A percentile compares a stretch with the other conserved stretches of the same genome.
Evolutionary conservation across 2,888 invertebrate species (phyloP).

Genomic region (Serrognathus titanus): DNA sequence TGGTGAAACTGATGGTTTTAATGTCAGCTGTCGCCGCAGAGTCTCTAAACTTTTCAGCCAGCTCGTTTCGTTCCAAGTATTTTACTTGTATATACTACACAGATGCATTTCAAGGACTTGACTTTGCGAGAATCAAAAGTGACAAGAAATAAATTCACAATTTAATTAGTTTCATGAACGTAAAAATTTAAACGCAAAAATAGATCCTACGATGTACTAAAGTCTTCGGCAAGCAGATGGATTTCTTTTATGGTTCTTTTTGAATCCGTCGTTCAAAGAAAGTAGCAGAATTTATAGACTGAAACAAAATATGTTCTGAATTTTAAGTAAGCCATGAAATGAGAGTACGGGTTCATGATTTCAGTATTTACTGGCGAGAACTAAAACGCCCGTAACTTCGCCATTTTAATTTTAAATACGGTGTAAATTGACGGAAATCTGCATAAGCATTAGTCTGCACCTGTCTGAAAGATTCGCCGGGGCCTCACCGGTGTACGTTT

Average conservation of each 20-base stretch:
- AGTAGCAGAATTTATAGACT: too few relatives aligned
- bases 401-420: slow-evolving; percentile 17
- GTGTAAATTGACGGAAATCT: slow-evolving; percentile 17
- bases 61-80: slow-evolving; percentile 32
- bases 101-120: neutral
- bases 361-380: neutral
- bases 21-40: slow-evolving; percentile 33
- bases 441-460: slow-evolving; percentile 12
- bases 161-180: too few relatives aligned
- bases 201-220: too few relatives aligned
- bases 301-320: neutral
- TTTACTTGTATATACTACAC: neutral
- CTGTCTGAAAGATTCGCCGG: slow-evolving; percentile 8
- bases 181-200: too few relatives aligned
- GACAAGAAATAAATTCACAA: too few relatives aligned
- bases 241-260: too few relatives aligned
- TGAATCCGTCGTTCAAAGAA: too few relatives aligned
- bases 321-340: neutral
- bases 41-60: slow-evolving; percentile 37
- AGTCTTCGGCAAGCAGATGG: too few relatives aligned
- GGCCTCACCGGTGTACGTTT: neutral
- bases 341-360: neutral
- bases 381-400: slow-evolving; percentile 4
- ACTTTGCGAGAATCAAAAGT: too few relatives aligned
- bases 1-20: slow-evolving; percentile 32